Evolutionary conservation across 2,797 vertebrate genomes (phyloP).

Genomic region (Danio choprae): DNA sequence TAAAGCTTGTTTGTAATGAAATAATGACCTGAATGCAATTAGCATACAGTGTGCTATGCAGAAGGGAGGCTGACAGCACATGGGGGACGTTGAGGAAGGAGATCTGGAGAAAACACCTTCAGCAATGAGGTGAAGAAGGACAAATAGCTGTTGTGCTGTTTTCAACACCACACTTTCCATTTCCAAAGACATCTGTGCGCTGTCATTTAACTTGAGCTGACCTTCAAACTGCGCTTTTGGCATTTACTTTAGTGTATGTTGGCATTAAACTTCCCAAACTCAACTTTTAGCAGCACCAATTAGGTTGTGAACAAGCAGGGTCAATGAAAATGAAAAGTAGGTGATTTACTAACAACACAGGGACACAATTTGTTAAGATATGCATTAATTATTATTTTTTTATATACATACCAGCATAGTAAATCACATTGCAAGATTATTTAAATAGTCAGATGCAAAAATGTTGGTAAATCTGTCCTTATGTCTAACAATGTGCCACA

Average conservation of each 20-base stretch:
- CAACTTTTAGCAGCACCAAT: neutral
- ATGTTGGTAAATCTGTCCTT: no score
- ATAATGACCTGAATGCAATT: conserved; percentile 49
- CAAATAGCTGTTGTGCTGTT: conserved; percentile 33
- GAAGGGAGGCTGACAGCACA: conserved; percentile 31
- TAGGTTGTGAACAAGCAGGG: no score
- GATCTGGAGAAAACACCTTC: conserved; percentile 29
- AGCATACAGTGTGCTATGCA: conserved; percentile 36
- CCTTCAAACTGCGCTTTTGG: conserved; percentile 29
- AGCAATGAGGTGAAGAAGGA: conserved; percentile 36
- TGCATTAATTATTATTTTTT: no score
- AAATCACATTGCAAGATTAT: no score
- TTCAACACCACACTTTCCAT: conserved; percentile 27
- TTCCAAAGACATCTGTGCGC: conserved; percentile 44
- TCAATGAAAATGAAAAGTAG: no score
- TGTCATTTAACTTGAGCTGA: conserved; percentile 33
- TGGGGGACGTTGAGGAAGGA: conserved; percentile 32
- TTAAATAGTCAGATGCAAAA: no score
- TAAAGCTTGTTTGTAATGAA: conserved; percentile 45
- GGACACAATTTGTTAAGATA: no score
- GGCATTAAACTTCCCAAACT: neutral
- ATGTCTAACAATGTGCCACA: no score
- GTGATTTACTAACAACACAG: no score
- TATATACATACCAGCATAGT: no score
- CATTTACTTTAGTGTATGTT: neutral